phyloP scores from a whole-genome alignment of 2,888 invertebrate genomes.

The Tenthredo distinguenda region DNA sequence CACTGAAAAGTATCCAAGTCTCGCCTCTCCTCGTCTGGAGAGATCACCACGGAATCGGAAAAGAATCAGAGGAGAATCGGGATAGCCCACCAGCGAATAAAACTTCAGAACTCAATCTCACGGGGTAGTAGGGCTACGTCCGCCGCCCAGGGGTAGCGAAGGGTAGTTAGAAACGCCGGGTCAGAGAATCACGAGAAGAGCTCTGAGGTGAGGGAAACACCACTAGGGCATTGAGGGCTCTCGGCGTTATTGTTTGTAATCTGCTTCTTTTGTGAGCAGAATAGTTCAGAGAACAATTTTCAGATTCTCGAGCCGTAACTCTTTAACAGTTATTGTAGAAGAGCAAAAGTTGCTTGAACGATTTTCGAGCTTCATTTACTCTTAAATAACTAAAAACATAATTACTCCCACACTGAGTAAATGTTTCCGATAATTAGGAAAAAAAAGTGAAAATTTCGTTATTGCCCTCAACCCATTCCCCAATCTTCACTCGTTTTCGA shows the following conservation, averaged over 20 bases:
- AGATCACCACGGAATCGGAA: slow-evolving; percentile 40
- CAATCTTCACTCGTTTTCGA: neutral
- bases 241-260: slow-evolving; percentile 39
- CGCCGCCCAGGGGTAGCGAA: slow-evolving; percentile 7
- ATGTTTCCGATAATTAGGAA: neutral
- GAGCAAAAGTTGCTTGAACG: neutral
- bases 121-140: slow-evolving; percentile 26
- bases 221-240: slow-evolving; percentile 24
- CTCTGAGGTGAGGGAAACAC: slow-evolving; percentile 33
- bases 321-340: neutral
- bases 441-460: neutral
- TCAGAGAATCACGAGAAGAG: slow-evolving; percentile 35
- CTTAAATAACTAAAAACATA: neutral
- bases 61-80: slow-evolving; percentile 48
- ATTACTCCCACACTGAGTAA: neutral
- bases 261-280: slow-evolving; percentile 35
- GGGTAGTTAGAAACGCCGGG: slow-evolving; percentile 40
- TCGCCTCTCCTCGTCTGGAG: slow-evolving; percentile 29
- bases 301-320: neutral
- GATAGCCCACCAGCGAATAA: slow-evolving; percentile 49
- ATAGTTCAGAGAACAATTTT: slow-evolving; percentile 11
- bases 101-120: slow-evolving; percentile 46
- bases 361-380: neutral
- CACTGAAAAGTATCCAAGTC: slow-evolving; percentile 45
- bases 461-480: neutral